Evolutionary conservation across 2,888 invertebrate species (phyloP).

Genomic region (Harpagoxenus sublaevis): DNA sequence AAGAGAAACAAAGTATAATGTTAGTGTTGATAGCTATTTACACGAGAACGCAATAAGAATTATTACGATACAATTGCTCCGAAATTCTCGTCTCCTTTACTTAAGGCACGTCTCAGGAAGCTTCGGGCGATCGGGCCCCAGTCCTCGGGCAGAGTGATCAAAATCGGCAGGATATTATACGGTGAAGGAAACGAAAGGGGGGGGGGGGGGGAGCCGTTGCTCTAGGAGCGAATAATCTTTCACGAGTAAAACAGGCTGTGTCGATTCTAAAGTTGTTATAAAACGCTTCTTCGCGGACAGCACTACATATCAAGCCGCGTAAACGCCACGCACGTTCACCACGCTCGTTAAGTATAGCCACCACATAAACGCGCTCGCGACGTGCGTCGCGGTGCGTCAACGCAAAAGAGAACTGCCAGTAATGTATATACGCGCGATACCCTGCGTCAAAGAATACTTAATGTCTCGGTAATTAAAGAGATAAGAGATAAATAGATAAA

Average conservation of each 20-base stretch:
- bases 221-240: conserved; percentile 33
- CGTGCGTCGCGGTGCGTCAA: background rate
- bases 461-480: conserved; percentile 7
- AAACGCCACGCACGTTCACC: conserved; percentile 32
- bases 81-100: conserved; percentile 50
- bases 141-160: background rate
- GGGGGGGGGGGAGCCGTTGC: background rate
- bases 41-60: conserved; percentile 59
- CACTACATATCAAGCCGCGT: conserved; percentile 49
- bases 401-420: conserved; percentile 23
- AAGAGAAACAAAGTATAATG: conserved; percentile 76
- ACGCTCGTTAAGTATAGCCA: background rate
- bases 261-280: conserved; percentile 45
- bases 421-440: background rate
- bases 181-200: background rate
- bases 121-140: background rate
- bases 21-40: conserved; percentile 58
- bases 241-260: conserved; percentile 44
- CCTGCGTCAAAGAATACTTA: background rate
- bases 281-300: conserved; percentile 48
- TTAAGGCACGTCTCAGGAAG: conserved; percentile 33
- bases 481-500: background rate
- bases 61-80: conserved; percentile 53
- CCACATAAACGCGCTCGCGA: background rate
- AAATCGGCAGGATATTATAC: background rate